Evolutionary conservation across 1,140 invertebrate species (phyloP), one percentile per base, ranked within the genome.

Genomic region (Bombus haemorrhoidalis): DNA sequence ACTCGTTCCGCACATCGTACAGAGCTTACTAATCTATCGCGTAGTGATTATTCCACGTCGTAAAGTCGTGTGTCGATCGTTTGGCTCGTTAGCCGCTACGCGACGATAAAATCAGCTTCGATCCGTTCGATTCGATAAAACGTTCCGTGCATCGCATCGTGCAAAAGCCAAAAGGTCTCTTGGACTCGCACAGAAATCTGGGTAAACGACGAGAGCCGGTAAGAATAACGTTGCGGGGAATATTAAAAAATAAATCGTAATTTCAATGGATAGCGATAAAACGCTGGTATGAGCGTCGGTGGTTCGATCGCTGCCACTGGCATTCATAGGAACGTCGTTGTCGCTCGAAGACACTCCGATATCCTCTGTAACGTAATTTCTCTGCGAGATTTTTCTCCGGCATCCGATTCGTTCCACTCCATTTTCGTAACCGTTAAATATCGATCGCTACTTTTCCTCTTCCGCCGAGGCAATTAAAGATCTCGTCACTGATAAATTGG

Each of bases 341-440:
- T 66, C 69, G 47, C 28, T 9, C 53, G n/a, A 83, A 83, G 76
- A 89, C 79, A 32, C 47, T 18, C 64, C 79, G 75, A 81, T 81
- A 85, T 86, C 22, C 41, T 28, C 37, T 57, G 78, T 83, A 86
- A 89, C 75, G 88, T 66, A 74, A 89, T 89, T 89, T 84, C 74
- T 34, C 66, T 15, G 28, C 39, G 59, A 81, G 39, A 39, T 41
- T 62, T 73, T 73, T 81, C 85, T 85, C 66, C 80, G 71, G 81
- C 62, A 62, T 83, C 72, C 37, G 64, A 87, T 76, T 81, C 85
- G 59, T 39, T 72, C 78, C 73, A 81, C 78, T 81, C 71, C 68
- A 66, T 81, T 85, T 69, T 82, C 47, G 10, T 47, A 37, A 15
- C n/a, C 71, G 32, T 25, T 69, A 47, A 68, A 77, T 89, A 89